Base-by-base conservation (phyloP, 1,140 invertebrate genomes). In the Drosophila guanche region DNA sequence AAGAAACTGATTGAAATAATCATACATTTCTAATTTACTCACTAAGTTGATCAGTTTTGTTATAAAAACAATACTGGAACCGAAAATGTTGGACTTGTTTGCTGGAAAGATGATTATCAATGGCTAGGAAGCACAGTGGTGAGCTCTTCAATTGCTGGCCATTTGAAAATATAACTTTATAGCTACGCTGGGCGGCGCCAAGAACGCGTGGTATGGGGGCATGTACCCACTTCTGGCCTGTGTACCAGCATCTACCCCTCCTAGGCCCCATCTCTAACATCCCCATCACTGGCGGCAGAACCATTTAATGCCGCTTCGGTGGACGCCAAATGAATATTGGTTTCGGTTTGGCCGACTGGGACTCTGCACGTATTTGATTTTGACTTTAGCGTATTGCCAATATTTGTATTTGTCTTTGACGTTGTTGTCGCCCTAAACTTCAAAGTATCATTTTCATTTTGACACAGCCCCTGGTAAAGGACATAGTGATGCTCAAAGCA, bases 321-420 rank as follows among this genome's bases (percentile, higher is more conserved):
- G 81, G 50, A 86, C 77, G 69, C 77, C 77, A 86, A 86, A 86
- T 88, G 81, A 77, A 84, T 84, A 84, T 84, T 85, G 80, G 80
- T 51, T 70, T 60, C 58, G 63, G 60, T 74, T 66, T 75, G 71
- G 62, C 72, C 72, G 60, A 72, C 67, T 55, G 56, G 69, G 42
- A 57, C 7, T 37, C 33, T 4, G 10, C 20, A 54, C 68, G 81
- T 86, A 86, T 84, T 84, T 79, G 80, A 84, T 85, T 85, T 85
- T 79, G 76, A 80, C 77, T 75, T 85, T 75, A 76, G 67, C 67
- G 76, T 80, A 85, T 88, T 80, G 83, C 83, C 81, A 86, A 86
- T 86, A 86, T 86, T 86, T 86, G 81, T 85, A 72, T 73, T 85
- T 76, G 81, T 69, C 53, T 84, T 85, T 69, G 80, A 62, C 66